Evolutionary conservation across 2,113 vertebrate genomes (phyloP).

Genomic region (Puffinus mauretanicus): DNA sequence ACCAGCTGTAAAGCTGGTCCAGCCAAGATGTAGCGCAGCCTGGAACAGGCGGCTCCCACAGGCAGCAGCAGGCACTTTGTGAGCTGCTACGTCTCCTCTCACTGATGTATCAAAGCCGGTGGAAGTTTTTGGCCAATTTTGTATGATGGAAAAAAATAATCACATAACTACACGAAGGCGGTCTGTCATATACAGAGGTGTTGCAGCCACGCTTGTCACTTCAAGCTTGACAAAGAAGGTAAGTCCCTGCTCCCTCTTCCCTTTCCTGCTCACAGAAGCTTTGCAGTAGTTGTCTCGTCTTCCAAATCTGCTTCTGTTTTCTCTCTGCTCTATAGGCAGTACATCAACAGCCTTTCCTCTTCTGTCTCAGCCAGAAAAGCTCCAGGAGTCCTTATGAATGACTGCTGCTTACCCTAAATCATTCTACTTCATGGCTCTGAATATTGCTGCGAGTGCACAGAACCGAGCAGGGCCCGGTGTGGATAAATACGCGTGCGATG

Average conservation of each 20-base stretch:
- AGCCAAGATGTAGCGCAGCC: neutral
- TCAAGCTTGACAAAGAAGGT: neutral
- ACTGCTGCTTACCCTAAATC: neutral
- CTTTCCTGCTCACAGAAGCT: neutral
- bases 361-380: neutral
- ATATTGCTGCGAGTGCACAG: neutral
- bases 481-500: rapidly evolving
- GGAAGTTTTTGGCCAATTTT: neutral
- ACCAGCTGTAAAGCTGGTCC: neutral
- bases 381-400: neutral
- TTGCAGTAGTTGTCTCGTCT: neutral
- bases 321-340: neutral
- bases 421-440: neutral
- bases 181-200: neutral
- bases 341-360: neutral
- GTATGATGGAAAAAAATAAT: neutral
- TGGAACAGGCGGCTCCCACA: neutral
- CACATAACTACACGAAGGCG: neutral
- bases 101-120: neutral
- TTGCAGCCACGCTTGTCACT: neutral
- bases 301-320: neutral
- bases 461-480: neutral
- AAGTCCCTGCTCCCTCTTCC: neutral
- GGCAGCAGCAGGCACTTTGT: neutral
- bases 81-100: neutral